Evolutionary conservation across 2,888 invertebrate genomes (phyloP).

Genomic region (Bruchidius siliquastri): DNA sequence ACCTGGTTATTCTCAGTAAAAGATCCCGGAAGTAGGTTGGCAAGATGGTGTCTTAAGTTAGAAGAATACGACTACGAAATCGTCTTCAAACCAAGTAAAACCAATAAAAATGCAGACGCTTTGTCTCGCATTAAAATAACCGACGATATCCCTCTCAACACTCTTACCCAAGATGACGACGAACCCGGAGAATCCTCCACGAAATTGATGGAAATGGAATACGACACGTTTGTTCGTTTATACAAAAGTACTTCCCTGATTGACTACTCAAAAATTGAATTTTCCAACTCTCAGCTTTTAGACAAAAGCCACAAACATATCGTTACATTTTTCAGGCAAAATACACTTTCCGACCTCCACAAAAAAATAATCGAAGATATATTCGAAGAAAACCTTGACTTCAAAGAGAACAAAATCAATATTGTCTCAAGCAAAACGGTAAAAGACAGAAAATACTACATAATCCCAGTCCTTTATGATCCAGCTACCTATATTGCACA

Average conservation of each 20-base stretch:
- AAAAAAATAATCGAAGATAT: background rate
- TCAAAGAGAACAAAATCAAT: background rate
- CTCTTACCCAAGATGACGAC: no score
- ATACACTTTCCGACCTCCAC: background rate
- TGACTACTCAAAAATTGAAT: background rate
- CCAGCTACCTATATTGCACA: background rate
- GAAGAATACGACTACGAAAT: slow-evolving; percentile 35
- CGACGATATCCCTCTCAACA: no score
- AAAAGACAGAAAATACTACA: background rate
- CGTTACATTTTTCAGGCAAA: background rate
- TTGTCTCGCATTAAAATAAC: slow-evolving; percentile 2
- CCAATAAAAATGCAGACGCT: slow-evolving; percentile 28
- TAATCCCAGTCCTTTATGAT: background rate
- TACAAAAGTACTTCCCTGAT: background rate
- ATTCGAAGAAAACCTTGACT: background rate
- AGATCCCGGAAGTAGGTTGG: slow-evolving; percentile 29
- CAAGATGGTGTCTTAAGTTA: slow-evolving; percentile 33
- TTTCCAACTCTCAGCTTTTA: background rate
- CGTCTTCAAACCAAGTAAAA: slow-evolving; percentile 28
- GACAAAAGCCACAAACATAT: background rate
- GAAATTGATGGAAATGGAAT: no score
- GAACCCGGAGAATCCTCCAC: no score
- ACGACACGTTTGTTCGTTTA: no score
- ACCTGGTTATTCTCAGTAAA: slow-evolving; percentile 34
- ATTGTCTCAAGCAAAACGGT: background rate